Base-by-base conservation (phyloP, 2,113 vertebrate species). In the Candoia aspera region DNA sequence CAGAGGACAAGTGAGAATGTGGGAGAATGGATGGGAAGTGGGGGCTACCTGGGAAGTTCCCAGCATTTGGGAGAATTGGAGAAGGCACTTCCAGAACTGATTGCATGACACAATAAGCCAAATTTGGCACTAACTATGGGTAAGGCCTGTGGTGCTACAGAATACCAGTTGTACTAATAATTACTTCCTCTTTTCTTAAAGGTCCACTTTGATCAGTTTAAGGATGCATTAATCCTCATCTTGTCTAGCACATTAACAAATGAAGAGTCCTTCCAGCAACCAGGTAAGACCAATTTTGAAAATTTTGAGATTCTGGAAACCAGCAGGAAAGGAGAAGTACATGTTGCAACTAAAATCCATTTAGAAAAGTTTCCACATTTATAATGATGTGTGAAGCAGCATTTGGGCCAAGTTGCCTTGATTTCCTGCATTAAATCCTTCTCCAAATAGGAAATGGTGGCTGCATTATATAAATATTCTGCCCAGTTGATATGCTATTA, bases 181-280 rank as follows among this genome's bases (percentile, higher is more conserved):
- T 42, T 79, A 8, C 33, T 84, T 89, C 49, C 5, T 49, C 60
- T 12, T 88, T 86, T 42, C 59, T 94, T 96, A 8, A 96, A 99
- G 99, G 98, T 99, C 54, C 97, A 98, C 95, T 99, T 99, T 95
- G 98, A 99, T 90, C 98, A 99, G 54, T 99, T 99, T 97, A 99
- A 98, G 97, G 98, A 99, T 95, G 99, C 99, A 1, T 97, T 99
- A 92, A 99, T 99, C 96, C 97, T 98, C 95, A 97, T 99, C 91
- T 96, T 99, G 92, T 99, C 99, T 60, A 97, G 97, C 95, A 94
- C 96, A 91, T 57, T 98, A 1, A 97, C 96, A 49, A 97, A 97
- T 90, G 96, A 98, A 93, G 98, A 98, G 33, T 94, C 97, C 87
- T 97, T 96, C 96, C 94, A 98, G 60, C 96, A 97, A 87, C 96